phyloP scores from a whole-genome alignment of 2,797 vertebrate species.

The Danio jaintianensis region DNA sequence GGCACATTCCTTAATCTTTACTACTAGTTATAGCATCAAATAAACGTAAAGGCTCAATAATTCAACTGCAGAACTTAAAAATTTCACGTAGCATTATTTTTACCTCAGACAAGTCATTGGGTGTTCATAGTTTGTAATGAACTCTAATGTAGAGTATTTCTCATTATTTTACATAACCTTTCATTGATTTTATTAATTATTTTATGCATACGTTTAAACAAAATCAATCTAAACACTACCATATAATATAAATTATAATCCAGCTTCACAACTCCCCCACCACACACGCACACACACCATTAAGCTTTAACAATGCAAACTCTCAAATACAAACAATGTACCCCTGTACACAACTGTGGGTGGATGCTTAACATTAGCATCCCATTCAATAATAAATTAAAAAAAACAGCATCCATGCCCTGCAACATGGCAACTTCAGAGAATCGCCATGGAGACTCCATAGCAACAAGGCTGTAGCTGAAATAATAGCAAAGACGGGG shows the following conservation, averaged over 20 bases:
- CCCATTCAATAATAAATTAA: conserved; percentile 40
- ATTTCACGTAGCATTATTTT: too few species aligned
- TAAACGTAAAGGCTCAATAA: too few species aligned
- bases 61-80: too few species aligned
- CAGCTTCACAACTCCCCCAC: background rate
- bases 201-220: too few species aligned
- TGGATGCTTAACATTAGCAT: conserved; percentile 40
- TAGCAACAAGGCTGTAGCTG: conserved; percentile 69
- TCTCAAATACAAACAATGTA: background rate
- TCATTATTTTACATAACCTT: too few species aligned
- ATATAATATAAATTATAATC: background rate
- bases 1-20: too few species aligned
- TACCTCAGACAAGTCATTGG: too few species aligned
- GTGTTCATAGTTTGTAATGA: too few species aligned
- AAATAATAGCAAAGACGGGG: conserved; percentile 59
- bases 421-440: conserved; percentile 61
- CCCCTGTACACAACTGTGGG: conserved; percentile 3
- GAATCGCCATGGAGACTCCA: conserved; percentile 70
- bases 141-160: too few species aligned
- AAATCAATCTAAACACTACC: background rate
- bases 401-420: conserved; percentile 52
- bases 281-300: too few species aligned
- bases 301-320: background rate
- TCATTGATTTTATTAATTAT: too few species aligned
- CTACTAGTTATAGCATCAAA: too few species aligned